A percentile compares a stretch with the other conserved stretches of the same genome.
phyloP scores from a whole-genome alignment of 2,113 vertebrate species.

The Platycercus adscitus region DNA sequence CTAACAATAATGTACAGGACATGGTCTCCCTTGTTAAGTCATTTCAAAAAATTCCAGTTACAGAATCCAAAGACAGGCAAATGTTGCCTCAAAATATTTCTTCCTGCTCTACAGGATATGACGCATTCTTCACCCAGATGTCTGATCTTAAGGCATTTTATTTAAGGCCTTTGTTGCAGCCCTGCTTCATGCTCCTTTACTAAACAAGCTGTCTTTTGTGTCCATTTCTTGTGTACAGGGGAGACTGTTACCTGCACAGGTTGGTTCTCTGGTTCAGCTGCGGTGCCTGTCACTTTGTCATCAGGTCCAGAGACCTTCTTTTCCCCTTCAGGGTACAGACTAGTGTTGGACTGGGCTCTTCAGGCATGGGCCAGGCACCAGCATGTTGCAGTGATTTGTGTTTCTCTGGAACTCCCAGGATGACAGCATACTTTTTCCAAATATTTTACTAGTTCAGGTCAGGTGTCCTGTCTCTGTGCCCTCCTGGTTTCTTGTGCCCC shows the following conservation, averaged over 20 bases:
- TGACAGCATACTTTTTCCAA: not conserved
- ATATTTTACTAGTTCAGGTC: not conserved
- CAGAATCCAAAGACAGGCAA: not conserved
- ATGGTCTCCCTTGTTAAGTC: not conserved
- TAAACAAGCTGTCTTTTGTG: not conserved
- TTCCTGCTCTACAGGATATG: not conserved
- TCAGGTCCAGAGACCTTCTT: not conserved
- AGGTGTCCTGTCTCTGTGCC: not conserved
- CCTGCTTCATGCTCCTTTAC: not conserved
- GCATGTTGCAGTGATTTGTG: not conserved
- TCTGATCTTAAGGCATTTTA: not conserved
- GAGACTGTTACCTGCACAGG: not conserved
- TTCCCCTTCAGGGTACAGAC: not conserved
- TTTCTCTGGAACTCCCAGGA: not conserved
- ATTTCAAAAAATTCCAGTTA: not conserved
- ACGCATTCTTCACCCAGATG: not conserved
- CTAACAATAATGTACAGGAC: not conserved
- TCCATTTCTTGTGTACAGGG: not conserved
- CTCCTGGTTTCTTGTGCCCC: not conserved
- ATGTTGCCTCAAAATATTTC: not conserved
- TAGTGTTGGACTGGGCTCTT: not conserved
- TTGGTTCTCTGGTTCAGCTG: not conserved
- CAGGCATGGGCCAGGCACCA: not conserved
- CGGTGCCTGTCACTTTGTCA: not conserved
- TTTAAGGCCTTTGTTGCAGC: not conserved